Percentiles rank a stretch among this genome's conserved stretches.
Evolutionary conservation across 2,113 vertebrate genomes (phyloP).

Genomic region (Podarcis raffonei): DNA sequence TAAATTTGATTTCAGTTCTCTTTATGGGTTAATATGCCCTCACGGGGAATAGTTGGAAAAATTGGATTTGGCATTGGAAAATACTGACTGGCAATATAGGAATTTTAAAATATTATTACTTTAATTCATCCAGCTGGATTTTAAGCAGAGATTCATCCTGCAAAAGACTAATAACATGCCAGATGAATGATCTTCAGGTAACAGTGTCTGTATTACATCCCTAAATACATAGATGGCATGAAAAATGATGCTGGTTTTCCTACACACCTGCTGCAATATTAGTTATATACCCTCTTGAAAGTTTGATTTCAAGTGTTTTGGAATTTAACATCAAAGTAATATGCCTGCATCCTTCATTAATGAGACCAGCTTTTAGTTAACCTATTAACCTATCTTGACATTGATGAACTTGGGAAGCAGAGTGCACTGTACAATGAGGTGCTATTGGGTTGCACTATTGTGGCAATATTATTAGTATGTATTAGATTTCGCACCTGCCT

Average conservation of each 20-base stretch:
- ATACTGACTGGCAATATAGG: neutral
- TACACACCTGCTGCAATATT: neutral
- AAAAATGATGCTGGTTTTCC: neutral
- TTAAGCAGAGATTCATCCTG: neutral
- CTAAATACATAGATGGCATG: neutral
- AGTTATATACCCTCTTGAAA: neutral
- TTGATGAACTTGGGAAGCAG: neutral
- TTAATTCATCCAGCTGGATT: neutral
- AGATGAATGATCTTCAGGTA: neutral
- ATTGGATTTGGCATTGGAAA: neutral
- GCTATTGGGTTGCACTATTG: too few species aligned
- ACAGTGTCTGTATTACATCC: neutral
- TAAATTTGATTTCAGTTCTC: neutral
- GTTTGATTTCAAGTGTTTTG: neutral
- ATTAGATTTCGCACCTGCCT: too few species aligned
- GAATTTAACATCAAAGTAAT: neutral
- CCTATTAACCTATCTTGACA: neutral
- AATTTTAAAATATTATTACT: neutral
- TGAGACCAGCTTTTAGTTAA: neutral
- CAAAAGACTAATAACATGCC: neutral
- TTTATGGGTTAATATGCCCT: neutral
- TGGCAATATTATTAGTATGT: too few species aligned
- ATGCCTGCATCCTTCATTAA: neutral
- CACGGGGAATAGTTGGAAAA: neutral
- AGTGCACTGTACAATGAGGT: too few species aligned